phyloP scores from a whole-genome alignment of 2,888 invertebrate genomes.

The Agrotis exclamationis region DNA sequence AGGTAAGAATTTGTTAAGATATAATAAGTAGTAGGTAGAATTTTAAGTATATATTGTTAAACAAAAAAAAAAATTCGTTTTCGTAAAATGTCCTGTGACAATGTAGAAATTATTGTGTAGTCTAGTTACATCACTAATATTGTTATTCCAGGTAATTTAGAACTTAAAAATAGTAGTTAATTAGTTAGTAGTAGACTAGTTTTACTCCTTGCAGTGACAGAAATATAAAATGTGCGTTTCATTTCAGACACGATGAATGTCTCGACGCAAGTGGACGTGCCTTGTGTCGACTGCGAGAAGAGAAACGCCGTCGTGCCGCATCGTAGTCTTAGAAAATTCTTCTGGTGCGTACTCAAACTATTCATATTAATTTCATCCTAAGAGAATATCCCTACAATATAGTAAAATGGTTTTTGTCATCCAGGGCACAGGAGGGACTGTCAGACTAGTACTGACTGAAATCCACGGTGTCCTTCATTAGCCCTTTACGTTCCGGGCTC shows the following conservation, averaged over 20 bases:
- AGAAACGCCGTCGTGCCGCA: conserved; percentile 69
- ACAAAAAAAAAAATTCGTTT: background rate
- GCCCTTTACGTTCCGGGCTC: too few relatives aligned
- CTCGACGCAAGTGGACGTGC: conserved; percentile 79
- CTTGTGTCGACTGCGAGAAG: conserved; percentile 79
- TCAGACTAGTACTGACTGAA: too few relatives aligned
- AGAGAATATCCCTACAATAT: too few relatives aligned
- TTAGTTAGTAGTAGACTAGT: conserved; percentile 19
- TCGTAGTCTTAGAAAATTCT: conserved; percentile 74
- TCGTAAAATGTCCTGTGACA: background rate
- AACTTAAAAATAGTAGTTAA: conserved; percentile 9
- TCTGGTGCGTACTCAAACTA: conserved; percentile 76
- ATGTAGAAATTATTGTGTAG: conserved; percentile 7
- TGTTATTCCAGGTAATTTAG: conserved; percentile 15
- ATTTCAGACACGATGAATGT: conserved; percentile 78
- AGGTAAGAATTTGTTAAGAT: background rate
- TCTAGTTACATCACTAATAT: conserved; percentile 5
- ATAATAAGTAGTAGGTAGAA: background rate
- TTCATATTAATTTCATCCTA: background rate
- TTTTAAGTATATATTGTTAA: background rate
- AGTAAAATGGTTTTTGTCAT: too few relatives aligned
- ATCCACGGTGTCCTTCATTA: too few relatives aligned
- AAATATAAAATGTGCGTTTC: conserved; percentile 9
- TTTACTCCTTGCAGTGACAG: background rate
- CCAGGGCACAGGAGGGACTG: too few relatives aligned